Conservation (phyloP, 2,888 invertebrate species). For the Drosophila rellima region DNA sequence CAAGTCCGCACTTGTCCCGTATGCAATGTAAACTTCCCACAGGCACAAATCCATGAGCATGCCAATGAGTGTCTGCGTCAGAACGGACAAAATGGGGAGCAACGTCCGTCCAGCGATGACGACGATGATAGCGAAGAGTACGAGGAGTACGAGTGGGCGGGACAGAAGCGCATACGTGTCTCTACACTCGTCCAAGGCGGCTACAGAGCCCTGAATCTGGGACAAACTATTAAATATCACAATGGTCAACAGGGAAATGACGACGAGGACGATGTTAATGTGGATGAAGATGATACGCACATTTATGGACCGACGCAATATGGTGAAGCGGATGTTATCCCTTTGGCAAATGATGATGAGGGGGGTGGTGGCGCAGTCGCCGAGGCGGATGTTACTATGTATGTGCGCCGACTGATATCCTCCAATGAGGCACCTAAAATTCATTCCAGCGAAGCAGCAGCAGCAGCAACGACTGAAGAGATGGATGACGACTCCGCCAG, state of each 20-base stretch:
- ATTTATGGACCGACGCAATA: conserved; percentile 95
- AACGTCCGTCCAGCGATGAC: conserved; percentile 86
- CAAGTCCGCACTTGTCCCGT: conserved; percentile 91
- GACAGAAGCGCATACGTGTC: conserved; percentile 92
- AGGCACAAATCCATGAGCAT: conserved; percentile 91
- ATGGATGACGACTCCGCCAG: conserved; percentile 9
- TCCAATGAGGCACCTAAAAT: conserved; percentile 58
- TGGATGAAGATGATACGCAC: conserved; percentile 94
- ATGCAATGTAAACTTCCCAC: conserved; percentile 90
- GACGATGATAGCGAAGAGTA: conserved; percentile 90
- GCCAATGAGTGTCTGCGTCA: conserved; percentile 89
- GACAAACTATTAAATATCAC: conserved; percentile 77
- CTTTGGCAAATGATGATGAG: conserved; percentile 86
- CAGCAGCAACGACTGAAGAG: conserved; percentile 33
- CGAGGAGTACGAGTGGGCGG: conserved; percentile 97
- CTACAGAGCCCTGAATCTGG: conserved; percentile 87
- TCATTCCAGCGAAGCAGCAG: conserved; percentile 47
- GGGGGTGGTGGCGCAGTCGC: conserved; percentile 84
- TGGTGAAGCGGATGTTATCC: conserved; percentile 90
- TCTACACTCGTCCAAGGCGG: conserved; percentile 90
- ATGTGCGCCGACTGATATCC: conserved; percentile 83
- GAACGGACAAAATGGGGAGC: conserved; percentile 49
- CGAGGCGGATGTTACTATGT: conserved; percentile 80
- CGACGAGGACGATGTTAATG: conserved; percentile 91
- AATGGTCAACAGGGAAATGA: conserved; percentile 82